Evolutionary conservation across 2,113 vertebrate genomes (phyloP), one percentile per base, ranked within the genome.

Genomic region (Colistium nudipinnis): DNA sequence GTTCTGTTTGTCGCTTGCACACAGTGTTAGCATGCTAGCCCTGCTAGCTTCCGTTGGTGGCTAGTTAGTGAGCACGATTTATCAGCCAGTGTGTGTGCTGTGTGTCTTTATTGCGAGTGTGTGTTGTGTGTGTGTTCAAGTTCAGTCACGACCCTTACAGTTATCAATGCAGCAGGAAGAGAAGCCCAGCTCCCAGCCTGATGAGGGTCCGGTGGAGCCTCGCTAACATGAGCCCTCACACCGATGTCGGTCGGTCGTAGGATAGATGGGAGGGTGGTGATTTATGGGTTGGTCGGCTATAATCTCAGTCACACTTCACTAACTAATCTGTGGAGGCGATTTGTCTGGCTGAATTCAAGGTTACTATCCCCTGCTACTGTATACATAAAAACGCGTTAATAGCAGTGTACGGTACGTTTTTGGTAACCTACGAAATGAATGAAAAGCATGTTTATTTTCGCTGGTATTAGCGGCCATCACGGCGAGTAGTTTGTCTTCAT

Each of bases 1-100:
- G 24, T 56, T 5, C 22, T 19, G 25, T 24, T 17, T 35, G 57
- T 75, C 25, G 51, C 49, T 52, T 10, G 53, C n/a, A 47, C 20
- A 31, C 20, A 36, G 10, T 57, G 61, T 69, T 84, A 83, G 79
- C 77, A 68, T 69, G 74, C 70, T 85, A 86, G 41, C 66, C 12
- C 33, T 14, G 68, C 22, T 87, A 87, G 84, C 84, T 72, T 43
- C 31, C 27, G 38, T 52, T 16, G 25, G 41, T 20, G 36, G 79
- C 70, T 75, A 47, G 76, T 63, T 69, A 81, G 83, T 76, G 25
- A 67, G 35, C 41, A 27, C 69, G 72, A 78, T 78, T 67, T 79
- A 59, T 47, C 41, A 44, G 24, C 30, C 55, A 39, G n/a, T 9
- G 19, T 1, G 44, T 7, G 1, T 7, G 45, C 45, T 49, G 9